Percentiles rank a stretch among this genome's conserved stretches.
phyloP scores from a whole-genome alignment of 2,888 invertebrate genomes.

The Ephialtes manifestator region DNA sequence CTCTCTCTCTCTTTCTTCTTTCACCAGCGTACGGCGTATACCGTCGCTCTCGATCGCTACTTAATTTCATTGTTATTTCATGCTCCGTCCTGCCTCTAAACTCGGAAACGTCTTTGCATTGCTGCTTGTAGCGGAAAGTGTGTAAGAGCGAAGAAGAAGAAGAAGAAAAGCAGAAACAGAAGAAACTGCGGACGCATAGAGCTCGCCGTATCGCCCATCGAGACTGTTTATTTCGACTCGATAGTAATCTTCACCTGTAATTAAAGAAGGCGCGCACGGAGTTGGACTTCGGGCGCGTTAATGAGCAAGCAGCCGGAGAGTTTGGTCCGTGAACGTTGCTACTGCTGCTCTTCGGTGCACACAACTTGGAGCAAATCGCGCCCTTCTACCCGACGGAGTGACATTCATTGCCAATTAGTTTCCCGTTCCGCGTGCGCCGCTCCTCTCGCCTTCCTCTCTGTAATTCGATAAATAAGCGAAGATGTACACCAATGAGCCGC shows the following conservation, averaged over 20 bases:
- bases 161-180: not conserved
- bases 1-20: constrained; percentile 31
- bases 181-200: constrained; percentile 8
- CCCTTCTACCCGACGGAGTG: constrained; percentile 51
- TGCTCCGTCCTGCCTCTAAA: constrained; percentile 9
- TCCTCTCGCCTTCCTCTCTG: constrained; percentile 23
- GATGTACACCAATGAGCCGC: constrained; percentile 6
- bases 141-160: constrained; percentile 10
- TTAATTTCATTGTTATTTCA: constrained; percentile 71
- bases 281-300: constrained; percentile 59
- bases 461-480: constrained; percentile 58
- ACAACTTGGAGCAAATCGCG: constrained; percentile 43
- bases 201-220: constrained; percentile 59
- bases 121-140: constrained; percentile 13
- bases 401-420: constrained; percentile 69
- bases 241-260: constrained; percentile 69
- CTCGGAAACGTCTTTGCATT: constrained; percentile 10
- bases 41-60: constrained; percentile 54
- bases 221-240: constrained; percentile 68
- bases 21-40: constrained; percentile 10
- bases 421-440: constrained; percentile 49
- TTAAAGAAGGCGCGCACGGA: constrained; percentile 61
- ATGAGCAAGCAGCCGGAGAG: constrained; percentile 58
- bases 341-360: constrained; percentile 24
- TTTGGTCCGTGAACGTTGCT: constrained; percentile 23